A percentile compares a stretch with the other conserved stretches of the same genome.
Evolutionary conservation across 2,888 invertebrate species (phyloP).

Genomic region (Phalangium opilio): DNA sequence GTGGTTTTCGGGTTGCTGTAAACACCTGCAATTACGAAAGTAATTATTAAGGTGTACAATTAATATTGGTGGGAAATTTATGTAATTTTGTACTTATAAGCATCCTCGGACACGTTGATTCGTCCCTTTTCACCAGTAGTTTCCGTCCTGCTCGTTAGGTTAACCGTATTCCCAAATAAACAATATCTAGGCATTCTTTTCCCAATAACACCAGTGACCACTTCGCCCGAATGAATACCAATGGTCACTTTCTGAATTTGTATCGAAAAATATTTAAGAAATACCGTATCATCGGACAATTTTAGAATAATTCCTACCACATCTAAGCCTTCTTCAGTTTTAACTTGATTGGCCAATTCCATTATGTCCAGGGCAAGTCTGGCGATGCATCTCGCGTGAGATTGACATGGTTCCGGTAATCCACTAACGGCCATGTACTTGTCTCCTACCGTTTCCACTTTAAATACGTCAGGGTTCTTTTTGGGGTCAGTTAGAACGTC

Average conservation of each 20-base stretch:
- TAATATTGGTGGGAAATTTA: background rate
- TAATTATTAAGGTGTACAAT: conserved; percentile 7
- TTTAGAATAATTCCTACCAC: conserved; percentile 68
- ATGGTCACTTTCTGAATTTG: conserved; percentile 64
- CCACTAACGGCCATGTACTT: conserved; percentile 98
- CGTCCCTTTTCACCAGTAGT: conserved; percentile 75
- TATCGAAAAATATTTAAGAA: background rate
- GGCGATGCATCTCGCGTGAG: conserved; percentile 81
- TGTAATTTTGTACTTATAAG: conserved; percentile 49
- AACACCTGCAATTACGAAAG: conserved; percentile 44
- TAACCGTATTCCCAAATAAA: conserved; percentile 85
- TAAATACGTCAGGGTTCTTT: conserved; percentile 83
- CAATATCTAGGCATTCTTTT: conserved; percentile 87
- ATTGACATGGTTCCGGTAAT: conserved; percentile 72
- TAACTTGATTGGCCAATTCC: conserved; percentile 74
- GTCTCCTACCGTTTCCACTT: conserved; percentile 95
- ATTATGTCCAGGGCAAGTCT: conserved; percentile 84
- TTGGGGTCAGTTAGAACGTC: conserved; percentile 84
- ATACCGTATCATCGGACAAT: background rate
- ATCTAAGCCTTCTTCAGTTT: conserved; percentile 64
- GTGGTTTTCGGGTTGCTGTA: conserved; percentile 62
- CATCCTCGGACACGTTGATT: conserved; percentile 82
- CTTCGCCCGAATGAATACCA: conserved; percentile 85
- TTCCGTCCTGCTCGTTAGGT: conserved; percentile 80
- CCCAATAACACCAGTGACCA: conserved; percentile 85